Base-by-base conservation (phyloP, 2,113 vertebrate genomes). In the Phrynosoma platyrhinos region DNA sequence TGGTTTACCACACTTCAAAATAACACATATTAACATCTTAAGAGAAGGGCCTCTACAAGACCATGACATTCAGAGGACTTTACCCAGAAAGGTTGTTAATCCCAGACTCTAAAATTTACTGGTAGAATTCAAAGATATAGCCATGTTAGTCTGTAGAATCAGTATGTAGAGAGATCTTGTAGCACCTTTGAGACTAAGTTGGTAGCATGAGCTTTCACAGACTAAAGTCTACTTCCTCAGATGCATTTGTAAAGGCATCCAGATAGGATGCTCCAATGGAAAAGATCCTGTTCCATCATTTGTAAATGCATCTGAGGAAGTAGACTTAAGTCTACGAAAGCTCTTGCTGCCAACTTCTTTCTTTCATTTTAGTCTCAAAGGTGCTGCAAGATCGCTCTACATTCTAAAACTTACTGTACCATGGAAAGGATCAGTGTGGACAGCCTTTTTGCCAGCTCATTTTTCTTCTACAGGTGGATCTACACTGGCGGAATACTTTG, bases 221-320 rank as follows among this genome's bases (percentile, higher is more conserved):
- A 36, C 36, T 36, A 36, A 36, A 36, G 36, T 36, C 36, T 36
- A 36, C 36, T 36, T 36, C 36, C 36, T 36, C 36, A 36, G 36
- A 36, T 36, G 36, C 36, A 36, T 36, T 36, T 36, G 36, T 36
- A 36, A 36, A 36, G 1, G 36, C 36, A 91, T 69, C 32, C 90
- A 85, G 91, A 92, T 91, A 92, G 9, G 18, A 83, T 90, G 79
- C 83, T 66, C 91, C 69, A 77, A 92, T 92, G n/a, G 8, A 74
- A 87, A 94, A 71, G 86, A 79, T 85, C 83, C 9, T 84, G 88
- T 92, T 89, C 64, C 53, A 82, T 76, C 90, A 74, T 36, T 36
- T 36, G 36, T 36, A 36, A 36, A 36, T 36, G 36, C 36, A 36
- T 36, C 36, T 36, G 36, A 36, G 36, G 36, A 36, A 36, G 36